Conservation (phyloP, 2,888 invertebrate genomes). For the Caradrina clavipalpis region DNA sequence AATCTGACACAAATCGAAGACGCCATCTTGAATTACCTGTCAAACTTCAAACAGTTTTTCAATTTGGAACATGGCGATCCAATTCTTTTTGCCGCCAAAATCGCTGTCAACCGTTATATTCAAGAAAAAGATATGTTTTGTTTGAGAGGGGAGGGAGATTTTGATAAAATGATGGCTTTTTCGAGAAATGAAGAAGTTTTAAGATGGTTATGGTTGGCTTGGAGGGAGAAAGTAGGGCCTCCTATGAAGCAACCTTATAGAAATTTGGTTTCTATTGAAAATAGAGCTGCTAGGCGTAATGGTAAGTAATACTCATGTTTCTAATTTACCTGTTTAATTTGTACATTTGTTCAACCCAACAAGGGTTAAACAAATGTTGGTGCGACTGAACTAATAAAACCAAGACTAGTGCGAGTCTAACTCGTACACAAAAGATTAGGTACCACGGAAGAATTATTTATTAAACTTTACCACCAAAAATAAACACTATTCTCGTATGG, state of each 20-base stretch:
- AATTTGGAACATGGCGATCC: slow-evolving; percentile 53
- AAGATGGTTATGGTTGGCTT: slow-evolving; percentile 92
- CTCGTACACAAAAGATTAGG: too few species aligned
- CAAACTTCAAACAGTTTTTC: slow-evolving; percentile 61
- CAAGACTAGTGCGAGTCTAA: too few species aligned
- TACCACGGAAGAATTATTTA: too few species aligned
- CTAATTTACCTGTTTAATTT: too few species aligned
- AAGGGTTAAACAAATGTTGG: too few species aligned
- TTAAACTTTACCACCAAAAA: too few species aligned
- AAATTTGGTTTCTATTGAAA: slow-evolving; percentile 90
- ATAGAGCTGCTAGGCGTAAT: slow-evolving; percentile 92
- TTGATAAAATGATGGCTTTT: slow-evolving; percentile 91
- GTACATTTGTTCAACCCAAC: too few species aligned
- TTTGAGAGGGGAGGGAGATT: slow-evolving; percentile 92
- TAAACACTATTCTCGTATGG: too few species aligned
- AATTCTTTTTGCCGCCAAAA: slow-evolving; percentile 62
- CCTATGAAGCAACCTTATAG: slow-evolving; percentile 90
- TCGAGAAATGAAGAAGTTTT: slow-evolving; percentile 87
- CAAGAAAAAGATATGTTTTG: slow-evolving; percentile 77
- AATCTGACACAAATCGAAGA: slow-evolving; percentile 73
- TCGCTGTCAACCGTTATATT: slow-evolving; percentile 49
- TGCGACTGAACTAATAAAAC: too few species aligned
- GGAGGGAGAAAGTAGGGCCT: slow-evolving; percentile 92
- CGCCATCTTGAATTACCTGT: slow-evolving; percentile 75
- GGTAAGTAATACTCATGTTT: slow-evolving; percentile 83